Base-by-base conservation (phyloP, 2,113 vertebrate genomes). In the Caranx ignobilis region DNA sequence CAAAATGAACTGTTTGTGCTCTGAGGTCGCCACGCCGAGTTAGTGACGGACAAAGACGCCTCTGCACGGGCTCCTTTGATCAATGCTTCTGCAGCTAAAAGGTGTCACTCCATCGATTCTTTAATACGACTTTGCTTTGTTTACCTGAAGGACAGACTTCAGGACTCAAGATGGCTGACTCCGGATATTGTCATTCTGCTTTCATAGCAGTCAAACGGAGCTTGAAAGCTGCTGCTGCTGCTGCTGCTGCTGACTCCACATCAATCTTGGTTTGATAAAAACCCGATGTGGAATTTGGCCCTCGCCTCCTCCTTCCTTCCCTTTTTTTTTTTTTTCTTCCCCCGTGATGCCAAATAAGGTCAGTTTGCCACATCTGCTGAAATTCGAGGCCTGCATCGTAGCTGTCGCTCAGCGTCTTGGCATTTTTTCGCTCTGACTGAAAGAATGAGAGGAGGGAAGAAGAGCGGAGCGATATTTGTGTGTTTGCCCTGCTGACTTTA, bases 221-320 rank as follows among this genome's bases (percentile, higher is more conserved):
- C 6, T 85, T 86, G 39, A 85, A 78, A 74, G 48, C 26, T 26
- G 26, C 26, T 26, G 26, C 60, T 8, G 70, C 70, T 48, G 54
- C 18, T 43, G 72, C 80, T 48, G 72, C 79, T 18, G 72, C 87
- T 83, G 83, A 79, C 67, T 86, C 73, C 55, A 75, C 75, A 83
- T 87, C 80, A 71, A 32, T 57, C 71, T 74, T 35, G 26, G 18
- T 80, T 83, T 92, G 92, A 92, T 94, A 81, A 87, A 93, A 93
- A 91, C 92, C 90, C 66, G 84, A 92, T 92, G 90, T 91, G 89
- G 91, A 93, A 88, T 89, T 81, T 84, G 88, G 80, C 83, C 68
- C 70, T 68, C 18, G 35, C 26, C 8, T 48, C 70, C 85, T 77
- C 83, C 71, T 88, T 90, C 84, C 84, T 81, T 88, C 71, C 71